Conservation (phyloP, 2,888 invertebrate genomes). For the Drosophila fungiperda region DNA sequence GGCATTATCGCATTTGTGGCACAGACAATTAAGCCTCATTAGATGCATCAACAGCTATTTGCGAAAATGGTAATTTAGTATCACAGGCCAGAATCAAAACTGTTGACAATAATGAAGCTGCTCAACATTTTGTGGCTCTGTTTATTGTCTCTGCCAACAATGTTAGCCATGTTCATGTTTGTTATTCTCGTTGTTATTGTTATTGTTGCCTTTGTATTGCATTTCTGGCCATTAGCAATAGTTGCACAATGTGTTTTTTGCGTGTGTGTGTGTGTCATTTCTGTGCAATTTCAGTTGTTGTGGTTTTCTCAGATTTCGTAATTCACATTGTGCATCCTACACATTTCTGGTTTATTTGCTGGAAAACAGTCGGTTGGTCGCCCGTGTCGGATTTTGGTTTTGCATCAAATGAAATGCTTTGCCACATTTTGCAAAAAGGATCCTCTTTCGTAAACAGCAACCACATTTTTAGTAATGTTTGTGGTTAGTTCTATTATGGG, state of each 20-base stretch:
- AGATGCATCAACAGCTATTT: slow-evolving; percentile 17
- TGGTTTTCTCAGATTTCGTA: slow-evolving; percentile 38
- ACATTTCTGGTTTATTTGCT: slow-evolving; percentile 33
- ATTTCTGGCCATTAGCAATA: slow-evolving; percentile 33
- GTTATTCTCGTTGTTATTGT: slow-evolving; percentile 13
- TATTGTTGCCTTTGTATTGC: slow-evolving; percentile 6
- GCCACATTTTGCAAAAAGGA: background rate
- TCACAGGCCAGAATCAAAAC: slow-evolving; percentile 8
- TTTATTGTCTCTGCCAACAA: slow-evolving; percentile 58
- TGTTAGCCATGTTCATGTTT: slow-evolving; percentile 38
- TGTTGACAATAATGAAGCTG: slow-evolving; percentile 71
- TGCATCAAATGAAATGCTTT: slow-evolving; percentile 3
- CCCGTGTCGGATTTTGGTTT: slow-evolving; percentile 7
- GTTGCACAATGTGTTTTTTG: slow-evolving; percentile 12
- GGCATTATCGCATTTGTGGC: slow-evolving; percentile 6
- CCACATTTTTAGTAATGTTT: slow-evolving; percentile 25
- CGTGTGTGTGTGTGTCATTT: slow-evolving; percentile 1
- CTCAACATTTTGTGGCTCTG: slow-evolving; percentile 68
- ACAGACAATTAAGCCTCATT: slow-evolving; percentile 25
- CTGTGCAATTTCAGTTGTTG: slow-evolving; percentile 46
- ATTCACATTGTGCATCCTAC: slow-evolving; percentile 28
- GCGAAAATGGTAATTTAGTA: slow-evolving; percentile 11
- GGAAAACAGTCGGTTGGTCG: slow-evolving; percentile 3
- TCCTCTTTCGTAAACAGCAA: background rate
- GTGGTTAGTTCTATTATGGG: slow-evolving; percentile 3